Evolutionary conservation across 2,797 vertebrate species (phyloP), one percentile per base, ranked within the genome.

Genomic region (Pangasius mekongensis): DNA sequence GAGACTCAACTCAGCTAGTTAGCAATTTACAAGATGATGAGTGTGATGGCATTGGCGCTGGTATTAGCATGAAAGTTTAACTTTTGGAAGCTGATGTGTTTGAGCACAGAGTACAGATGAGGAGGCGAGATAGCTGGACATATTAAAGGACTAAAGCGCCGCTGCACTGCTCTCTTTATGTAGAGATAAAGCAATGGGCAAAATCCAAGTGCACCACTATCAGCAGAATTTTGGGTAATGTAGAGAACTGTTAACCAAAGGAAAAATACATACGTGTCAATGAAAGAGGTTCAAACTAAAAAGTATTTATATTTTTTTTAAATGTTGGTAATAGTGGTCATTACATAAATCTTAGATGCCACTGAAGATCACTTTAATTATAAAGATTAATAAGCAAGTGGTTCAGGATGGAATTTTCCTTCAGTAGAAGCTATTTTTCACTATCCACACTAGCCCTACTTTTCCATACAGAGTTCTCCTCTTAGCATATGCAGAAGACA

Each of bases 381-480:
- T 82, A 43, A 39, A 16, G 33, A 82, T 84, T 52, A 30, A 84
- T 67, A 84, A 4, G 39, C 62, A 49, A 22, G 60, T 30, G 64
- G 60, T 49, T 10, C 0, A 9, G 13, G 24, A 14, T 67, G 43
- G 36, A 83, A 83, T 47, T 83, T 66, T 66, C 5, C 60, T 49
- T 64, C 24, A n/a, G 5, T 39, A n/a, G 3, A 9, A 82, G 6
- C 11, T 8, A 58, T 60, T 24, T 60, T 60, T 80, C n/a, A 30
- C 6, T 5, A 85, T 27, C 2, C 43, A 54, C 43, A 66, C 8
- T 47, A 33, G 43, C 0, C 36, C 67, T 47, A 67, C 36, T 36
- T 67, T 49, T 82, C 47, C 56, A 85, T 39, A 81, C 56, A 77
- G 47, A 80, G 49, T 39, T 88, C 73, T 8, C 73, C 6, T 67